Evolutionary conservation across 2,113 vertebrate genomes (phyloP).

Genomic region (Ochotona princeps): DNA sequence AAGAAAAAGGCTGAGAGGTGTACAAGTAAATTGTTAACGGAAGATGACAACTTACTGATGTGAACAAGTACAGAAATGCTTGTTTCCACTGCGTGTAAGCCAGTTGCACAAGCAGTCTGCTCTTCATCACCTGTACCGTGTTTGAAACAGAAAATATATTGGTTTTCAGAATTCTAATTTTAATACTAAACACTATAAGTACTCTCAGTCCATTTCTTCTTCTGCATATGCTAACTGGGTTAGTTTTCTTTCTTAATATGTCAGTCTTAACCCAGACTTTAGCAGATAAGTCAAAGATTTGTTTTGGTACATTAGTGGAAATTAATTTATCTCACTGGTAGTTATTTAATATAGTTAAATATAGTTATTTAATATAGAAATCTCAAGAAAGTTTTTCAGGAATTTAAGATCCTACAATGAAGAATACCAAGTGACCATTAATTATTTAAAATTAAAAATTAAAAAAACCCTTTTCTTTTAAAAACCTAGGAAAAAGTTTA

Average conservation of each 20-base stretch:
- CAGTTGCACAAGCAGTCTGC: background rate
- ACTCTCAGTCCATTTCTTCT: background rate
- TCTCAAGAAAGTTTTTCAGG: background rate
- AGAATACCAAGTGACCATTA: background rate
- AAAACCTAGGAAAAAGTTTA: background rate
- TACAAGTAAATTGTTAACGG: background rate
- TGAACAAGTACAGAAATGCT: background rate
- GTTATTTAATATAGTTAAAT: background rate
- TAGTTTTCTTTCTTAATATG: background rate
- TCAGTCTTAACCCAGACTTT: background rate
- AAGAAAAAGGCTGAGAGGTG: background rate
- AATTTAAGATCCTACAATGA: background rate
- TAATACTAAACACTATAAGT: background rate
- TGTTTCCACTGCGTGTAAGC: background rate
- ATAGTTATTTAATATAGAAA: constrained; percentile 8
- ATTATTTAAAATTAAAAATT: background rate
- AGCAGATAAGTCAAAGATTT: background rate
- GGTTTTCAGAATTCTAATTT: background rate
- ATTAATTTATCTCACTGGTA: constrained; percentile 6
- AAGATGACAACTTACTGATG: background rate
- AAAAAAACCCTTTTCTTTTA: background rate
- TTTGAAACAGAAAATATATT: background rate
- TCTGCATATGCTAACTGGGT: background rate
- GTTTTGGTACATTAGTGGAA: background rate
- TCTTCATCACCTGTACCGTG: background rate